Evolutionary conservation across 2,113 vertebrate genomes (phyloP).

Genomic region (Ariopsis seemanni): DNA sequence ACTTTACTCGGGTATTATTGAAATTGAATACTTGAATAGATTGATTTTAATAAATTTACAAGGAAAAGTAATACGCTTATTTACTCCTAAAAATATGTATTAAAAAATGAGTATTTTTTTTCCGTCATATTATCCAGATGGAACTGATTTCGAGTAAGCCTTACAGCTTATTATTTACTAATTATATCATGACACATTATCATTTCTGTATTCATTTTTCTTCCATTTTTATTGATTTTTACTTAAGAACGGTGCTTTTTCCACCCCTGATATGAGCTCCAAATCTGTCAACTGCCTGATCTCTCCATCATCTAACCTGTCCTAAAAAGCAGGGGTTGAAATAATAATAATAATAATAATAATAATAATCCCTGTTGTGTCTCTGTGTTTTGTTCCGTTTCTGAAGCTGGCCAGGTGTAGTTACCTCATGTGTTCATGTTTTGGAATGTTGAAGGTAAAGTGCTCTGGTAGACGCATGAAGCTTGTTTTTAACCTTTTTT

Average conservation of each 20-base stretch:
- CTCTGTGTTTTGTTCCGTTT: constrained; percentile 55
- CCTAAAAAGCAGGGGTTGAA: constrained; percentile 7
- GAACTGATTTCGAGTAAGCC: neutral
- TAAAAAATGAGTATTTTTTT: neutral
- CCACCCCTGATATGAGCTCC: neutral
- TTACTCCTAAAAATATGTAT: neutral
- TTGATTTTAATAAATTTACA: neutral
- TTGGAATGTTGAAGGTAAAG: constrained; percentile 67
- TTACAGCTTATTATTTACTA: neutral
- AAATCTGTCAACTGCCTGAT: neutral
- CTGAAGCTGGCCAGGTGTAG: constrained; percentile 59
- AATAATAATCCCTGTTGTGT: constrained; percentile 48
- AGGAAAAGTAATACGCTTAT: too few relatives aligned
- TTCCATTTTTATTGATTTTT: neutral
- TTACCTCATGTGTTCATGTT: constrained; percentile 61
- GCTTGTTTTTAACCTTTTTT: constrained; percentile 15
- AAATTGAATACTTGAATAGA: neutral
- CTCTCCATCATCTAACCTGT: neutral
- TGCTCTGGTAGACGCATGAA: constrained; percentile 50
- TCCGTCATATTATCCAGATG: too few relatives aligned
- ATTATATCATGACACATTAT: neutral
- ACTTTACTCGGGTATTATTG: neutral
- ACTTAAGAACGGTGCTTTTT: neutral
- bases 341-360: constrained; percentile 48
- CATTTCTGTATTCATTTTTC: neutral